A percentile compares a stretch with the other conserved stretches of the same genome.
phyloP scores from a whole-genome alignment of 2,797 vertebrate genomes.

The Tinamus major region DNA sequence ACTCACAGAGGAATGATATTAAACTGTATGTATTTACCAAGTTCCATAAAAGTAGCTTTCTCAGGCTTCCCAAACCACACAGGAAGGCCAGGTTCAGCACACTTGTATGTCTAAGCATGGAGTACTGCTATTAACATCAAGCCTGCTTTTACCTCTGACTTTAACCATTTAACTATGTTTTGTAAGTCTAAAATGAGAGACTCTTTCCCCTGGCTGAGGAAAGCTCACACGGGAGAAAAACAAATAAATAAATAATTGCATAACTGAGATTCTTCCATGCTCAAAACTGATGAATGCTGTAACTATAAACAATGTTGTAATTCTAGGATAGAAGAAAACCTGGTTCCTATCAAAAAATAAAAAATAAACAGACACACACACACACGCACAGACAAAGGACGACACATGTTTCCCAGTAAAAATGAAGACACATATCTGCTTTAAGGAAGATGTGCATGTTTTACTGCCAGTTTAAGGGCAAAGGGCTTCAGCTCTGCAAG shows the following conservation, averaged over 20 bases:
- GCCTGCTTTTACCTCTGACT: neutral
- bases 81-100: neutral
- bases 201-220: neutral
- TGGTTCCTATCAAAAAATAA: neutral
- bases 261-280: neutral
- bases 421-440: neutral
- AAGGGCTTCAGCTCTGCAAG: neutral
- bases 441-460: neutral
- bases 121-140: neutral
- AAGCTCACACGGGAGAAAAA: neutral
- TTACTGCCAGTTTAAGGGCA: neutral
- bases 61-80: neutral
- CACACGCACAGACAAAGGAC: neutral
- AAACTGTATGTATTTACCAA: neutral
- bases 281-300: neutral
- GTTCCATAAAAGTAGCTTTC: neutral
- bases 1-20: neutral
- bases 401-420: neutral
- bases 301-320: neutral
- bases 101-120: neutral
- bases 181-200: neutral
- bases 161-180: neutral
- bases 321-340: neutral
- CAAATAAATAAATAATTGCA: neutral
- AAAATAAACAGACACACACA: neutral